A percentile compares a stretch with the other conserved stretches of the same genome.
These are phyloP conservation scores for Horisme vitalbata DNA, from an alignment of 2,888 invertebrate species.

Conservation along the genomic window DNA sequence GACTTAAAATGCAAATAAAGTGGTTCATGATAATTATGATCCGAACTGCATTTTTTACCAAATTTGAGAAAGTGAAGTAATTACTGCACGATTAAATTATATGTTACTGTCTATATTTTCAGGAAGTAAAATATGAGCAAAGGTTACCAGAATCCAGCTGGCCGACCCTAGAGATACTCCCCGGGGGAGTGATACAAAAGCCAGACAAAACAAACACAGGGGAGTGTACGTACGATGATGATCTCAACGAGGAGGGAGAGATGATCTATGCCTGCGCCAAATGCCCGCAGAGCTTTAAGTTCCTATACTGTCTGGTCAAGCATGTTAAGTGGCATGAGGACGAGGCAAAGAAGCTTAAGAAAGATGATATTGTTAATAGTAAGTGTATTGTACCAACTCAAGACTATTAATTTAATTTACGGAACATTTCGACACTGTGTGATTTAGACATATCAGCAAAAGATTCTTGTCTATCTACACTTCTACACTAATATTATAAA, in stretches of 20 bases:
- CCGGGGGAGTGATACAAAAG: slow-evolving; percentile 69
- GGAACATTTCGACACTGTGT: no score
- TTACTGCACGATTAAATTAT: no score
- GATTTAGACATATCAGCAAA: no score
- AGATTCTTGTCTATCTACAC: no score
- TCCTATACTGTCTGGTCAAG: slow-evolving; percentile 61
- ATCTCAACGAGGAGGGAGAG: slow-evolving; percentile 34
- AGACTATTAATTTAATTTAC: no score
- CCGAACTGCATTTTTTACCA: no score
- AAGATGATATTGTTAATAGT: slow-evolving; percentile 29
- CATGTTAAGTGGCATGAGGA: slow-evolving; percentile 69
- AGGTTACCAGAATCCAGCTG: slow-evolving; percentile 53
- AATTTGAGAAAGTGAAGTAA: no score
- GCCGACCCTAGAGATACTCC: slow-evolving; percentile 72
- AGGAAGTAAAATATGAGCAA: slow-evolving; percentile 32
- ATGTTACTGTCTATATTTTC: no score
- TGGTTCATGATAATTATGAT: no score
- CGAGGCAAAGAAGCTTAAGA: slow-evolving; percentile 50
- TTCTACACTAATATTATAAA: no score
- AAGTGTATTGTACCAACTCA: slow-evolving; percentile 5
- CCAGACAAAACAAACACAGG: slow-evolving; percentile 46
- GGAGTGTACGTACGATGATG: slow-evolving; percentile 17
- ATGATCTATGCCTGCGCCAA: slow-evolving; percentile 73
- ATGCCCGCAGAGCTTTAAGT: slow-evolving; percentile 64
- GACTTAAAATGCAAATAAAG: no score